Percentiles rank a stretch among this genome's conserved stretches.
Conservation (phyloP, 2,113 vertebrate species). For the Gambusia affinis region DNA sequence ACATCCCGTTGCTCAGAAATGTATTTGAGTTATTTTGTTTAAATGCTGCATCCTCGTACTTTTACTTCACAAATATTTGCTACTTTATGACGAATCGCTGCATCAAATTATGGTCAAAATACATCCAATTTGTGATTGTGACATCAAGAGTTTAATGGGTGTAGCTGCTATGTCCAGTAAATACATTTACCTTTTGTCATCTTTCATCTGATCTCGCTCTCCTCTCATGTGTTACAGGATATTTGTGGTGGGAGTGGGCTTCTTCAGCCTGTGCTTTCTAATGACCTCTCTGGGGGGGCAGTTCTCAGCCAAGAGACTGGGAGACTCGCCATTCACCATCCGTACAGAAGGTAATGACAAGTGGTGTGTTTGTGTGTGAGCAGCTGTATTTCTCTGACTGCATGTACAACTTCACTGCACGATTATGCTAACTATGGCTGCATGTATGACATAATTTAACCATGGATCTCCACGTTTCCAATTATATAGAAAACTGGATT, state of each 20-base stretch:
- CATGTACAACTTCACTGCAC: not conserved
- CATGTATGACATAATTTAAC: not conserved
- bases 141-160: not conserved
- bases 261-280: constrained; percentile 98
- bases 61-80: no score
- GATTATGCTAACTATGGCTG: not conserved
- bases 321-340: constrained; percentile 96
- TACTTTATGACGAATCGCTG: no score
- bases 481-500: no score
- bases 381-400: constrained; percentile 14
- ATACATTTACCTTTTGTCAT: constrained; percentile 13
- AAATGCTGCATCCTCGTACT: no score
- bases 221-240: constrained; percentile 83
- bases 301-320: constrained; percentile 93
- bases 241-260: constrained; percentile 95
- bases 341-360: constrained; percentile 90
- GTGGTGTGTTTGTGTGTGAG: constrained; percentile 29
- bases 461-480: no score
- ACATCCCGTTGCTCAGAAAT: no score
- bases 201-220: constrained; percentile 35
- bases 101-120: no score
- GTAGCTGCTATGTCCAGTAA: constrained; percentile 34
- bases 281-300: constrained; percentile 98
- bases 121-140: no score
- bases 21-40: no score